phyloP scores from a whole-genome alignment of 2,888 invertebrate species.

The Microchrysa polita region DNA sequence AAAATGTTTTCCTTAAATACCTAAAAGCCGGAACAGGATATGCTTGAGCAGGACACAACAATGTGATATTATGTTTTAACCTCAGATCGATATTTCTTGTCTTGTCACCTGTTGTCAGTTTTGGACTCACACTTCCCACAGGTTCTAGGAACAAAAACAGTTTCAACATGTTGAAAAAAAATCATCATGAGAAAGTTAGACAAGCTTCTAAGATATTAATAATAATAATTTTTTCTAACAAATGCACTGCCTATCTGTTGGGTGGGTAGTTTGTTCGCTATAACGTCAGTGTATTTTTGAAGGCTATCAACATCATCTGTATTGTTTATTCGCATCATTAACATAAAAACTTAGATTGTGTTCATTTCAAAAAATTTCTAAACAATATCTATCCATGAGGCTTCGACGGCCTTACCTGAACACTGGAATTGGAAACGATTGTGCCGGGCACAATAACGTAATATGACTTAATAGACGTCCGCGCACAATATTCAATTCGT shows the following conservation, averaged over 20 bases:
- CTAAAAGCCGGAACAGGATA: slow-evolving; percentile 77
- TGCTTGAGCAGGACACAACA: slow-evolving; percentile 72
- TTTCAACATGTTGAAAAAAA: too few relatives aligned
- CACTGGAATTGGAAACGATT: slow-evolving; percentile 76
- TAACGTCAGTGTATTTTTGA: neutral
- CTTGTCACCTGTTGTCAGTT: slow-evolving; percentile 76
- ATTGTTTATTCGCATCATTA: neutral
- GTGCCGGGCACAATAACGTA: slow-evolving; percentile 73
- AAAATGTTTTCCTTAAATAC: slow-evolving; percentile 63
- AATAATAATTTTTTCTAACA: neutral
- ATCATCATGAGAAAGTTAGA: too few relatives aligned
- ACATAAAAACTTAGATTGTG: neutral
- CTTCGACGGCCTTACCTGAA: slow-evolving; percentile 72
- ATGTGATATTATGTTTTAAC: slow-evolving; percentile 55
- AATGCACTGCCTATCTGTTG: neutral
- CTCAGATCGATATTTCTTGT: slow-evolving; percentile 57
- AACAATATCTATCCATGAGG: slow-evolving; percentile 1
- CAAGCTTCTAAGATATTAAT: too few relatives aligned
- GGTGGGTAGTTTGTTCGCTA: too few relatives aligned
- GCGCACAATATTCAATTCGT: slow-evolving; percentile 69
- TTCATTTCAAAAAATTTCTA: neutral
- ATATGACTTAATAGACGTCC: slow-evolving; percentile 66
- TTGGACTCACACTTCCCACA: slow-evolving; percentile 66
- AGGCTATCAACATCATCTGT: neutral
- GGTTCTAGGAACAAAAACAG: slow-evolving; percentile 59